These are phyloP conservation scores for Nymphalis c-album DNA, from an alignment of 2,888 invertebrate species.

Conservation along the genomic window DNA sequence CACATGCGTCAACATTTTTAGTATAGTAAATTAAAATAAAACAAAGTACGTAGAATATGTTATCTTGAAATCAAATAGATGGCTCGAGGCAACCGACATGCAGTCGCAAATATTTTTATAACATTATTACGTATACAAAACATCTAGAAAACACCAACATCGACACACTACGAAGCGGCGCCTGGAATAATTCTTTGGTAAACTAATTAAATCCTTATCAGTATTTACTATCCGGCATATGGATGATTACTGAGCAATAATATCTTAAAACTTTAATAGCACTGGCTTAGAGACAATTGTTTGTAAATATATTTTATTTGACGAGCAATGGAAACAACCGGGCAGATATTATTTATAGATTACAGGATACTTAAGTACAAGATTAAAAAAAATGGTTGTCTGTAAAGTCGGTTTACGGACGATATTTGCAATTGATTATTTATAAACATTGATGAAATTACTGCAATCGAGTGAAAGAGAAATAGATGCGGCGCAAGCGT, in stretches of 20 bases:
- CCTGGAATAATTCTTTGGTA: constrained; percentile 45
- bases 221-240: constrained; percentile 36
- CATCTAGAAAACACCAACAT: constrained; percentile 26
- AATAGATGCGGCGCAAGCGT: too few relatives aligned
- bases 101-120: neutral
- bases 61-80: too few relatives aligned
- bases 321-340: constrained; percentile 54
- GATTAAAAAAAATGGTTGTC: too few relatives aligned
- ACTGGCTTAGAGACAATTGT: constrained; percentile 41
- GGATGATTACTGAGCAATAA: constrained; percentile 40
- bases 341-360: constrained; percentile 17
- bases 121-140: constrained; percentile 14
- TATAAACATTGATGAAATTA: too few relatives aligned
- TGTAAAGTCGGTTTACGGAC: too few relatives aligned
- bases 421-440: too few relatives aligned
- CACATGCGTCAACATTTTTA: too few relatives aligned
- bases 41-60: too few relatives aligned
- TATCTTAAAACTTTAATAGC: constrained; percentile 42
- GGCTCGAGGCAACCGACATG: neutral
- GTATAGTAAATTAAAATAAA: too few relatives aligned
- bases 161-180: constrained; percentile 41
- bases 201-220: constrained; percentile 48
- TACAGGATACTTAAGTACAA: neutral
- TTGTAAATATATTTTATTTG: constrained; percentile 52
- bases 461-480: too few relatives aligned